Percentiles rank a stretch among this genome's conserved stretches.
phyloP scores from a whole-genome alignment of 2,888 invertebrate genomes.

The Protonemura montana region DNA sequence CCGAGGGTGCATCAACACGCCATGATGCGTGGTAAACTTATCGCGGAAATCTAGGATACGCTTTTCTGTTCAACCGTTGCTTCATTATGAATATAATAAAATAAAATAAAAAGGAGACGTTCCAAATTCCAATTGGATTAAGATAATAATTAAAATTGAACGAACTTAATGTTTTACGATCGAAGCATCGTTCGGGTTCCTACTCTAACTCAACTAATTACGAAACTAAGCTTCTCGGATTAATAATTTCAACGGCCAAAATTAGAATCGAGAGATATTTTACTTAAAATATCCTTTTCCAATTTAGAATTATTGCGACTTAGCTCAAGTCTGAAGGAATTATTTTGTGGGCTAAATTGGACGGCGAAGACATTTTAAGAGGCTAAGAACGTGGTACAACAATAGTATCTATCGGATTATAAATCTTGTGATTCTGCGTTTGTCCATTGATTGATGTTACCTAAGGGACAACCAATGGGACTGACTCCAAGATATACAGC shows the following conservation, averaged over 20 bases:
- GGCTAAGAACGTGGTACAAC: neutral
- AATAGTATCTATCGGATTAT: no score
- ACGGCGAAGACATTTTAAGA: neutral
- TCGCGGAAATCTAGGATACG: no score
- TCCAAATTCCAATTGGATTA: neutral
- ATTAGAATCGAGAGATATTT: conserved; percentile 19
- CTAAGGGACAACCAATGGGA: no score
- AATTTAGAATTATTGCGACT: conserved; percentile 36
- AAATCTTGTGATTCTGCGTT: no score
- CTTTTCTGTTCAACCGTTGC: no score
- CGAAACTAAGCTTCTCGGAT: conserved; percentile 26
- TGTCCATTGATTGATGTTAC: no score
- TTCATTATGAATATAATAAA: neutral
- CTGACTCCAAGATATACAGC: no score
- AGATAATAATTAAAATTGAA: conserved; percentile 12
- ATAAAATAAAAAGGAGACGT: no score
- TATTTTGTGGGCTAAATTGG: neutral
- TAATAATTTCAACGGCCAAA: conserved; percentile 29
- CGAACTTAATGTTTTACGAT: conserved; percentile 12
- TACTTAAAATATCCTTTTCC: conserved; percentile 24
- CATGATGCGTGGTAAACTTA: no score
- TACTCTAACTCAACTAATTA: conserved; percentile 31
- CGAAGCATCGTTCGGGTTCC: neutral
- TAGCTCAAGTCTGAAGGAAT: conserved; percentile 21
- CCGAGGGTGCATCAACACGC: no score